phyloP scores from a whole-genome alignment of 2,797 vertebrate species.

The Microhierax caerulescens region DNA sequence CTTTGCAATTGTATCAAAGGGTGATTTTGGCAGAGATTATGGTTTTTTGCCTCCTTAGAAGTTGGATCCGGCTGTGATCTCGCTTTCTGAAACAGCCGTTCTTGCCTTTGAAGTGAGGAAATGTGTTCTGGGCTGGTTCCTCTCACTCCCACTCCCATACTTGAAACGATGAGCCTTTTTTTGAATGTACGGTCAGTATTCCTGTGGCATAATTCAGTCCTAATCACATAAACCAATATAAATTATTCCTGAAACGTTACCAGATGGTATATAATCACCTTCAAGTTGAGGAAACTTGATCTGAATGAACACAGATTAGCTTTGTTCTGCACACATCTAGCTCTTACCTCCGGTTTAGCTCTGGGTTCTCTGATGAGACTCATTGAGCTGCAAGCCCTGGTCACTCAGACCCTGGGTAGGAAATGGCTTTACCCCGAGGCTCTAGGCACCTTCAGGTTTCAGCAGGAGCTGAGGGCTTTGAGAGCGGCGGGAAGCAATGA shows the following conservation, averaged over 20 bases:
- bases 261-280: neutral
- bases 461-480: neutral
- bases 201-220: neutral
- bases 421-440: neutral
- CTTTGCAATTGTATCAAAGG: constrained; percentile 25
- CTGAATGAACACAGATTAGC: neutral
- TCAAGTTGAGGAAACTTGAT: neutral
- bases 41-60: constrained; percentile 37
- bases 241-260: neutral
- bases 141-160: neutral
- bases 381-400: fast-evolving
- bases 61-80: constrained; percentile 32
- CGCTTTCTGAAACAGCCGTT: neutral
- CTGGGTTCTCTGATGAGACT: neutral
- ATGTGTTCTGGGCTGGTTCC: neutral
- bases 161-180: neutral
- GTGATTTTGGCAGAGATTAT: neutral
- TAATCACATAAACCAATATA: neutral
- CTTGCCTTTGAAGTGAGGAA: constrained; percentile 52
- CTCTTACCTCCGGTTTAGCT: neutral
- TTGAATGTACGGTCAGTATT: neutral
- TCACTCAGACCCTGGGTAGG: neutral
- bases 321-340: neutral
- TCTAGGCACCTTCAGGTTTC: neutral
- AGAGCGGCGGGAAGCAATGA: neutral